phyloP scores from a whole-genome alignment of 1,140 invertebrate species.

The Rhagoletis pomonella region DNA sequence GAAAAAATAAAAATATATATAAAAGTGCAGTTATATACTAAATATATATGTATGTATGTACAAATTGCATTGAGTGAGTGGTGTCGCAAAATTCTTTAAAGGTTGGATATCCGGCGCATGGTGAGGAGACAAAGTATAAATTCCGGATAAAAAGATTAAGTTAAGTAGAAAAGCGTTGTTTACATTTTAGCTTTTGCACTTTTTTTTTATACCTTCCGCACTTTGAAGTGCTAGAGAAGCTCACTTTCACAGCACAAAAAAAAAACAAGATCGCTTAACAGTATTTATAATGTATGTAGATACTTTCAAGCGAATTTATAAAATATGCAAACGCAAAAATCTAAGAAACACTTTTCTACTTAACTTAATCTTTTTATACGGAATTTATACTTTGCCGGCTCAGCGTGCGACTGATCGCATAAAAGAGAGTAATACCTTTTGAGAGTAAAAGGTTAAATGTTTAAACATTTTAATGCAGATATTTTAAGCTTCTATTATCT shows the following conservation, averaged over 20 bases:
- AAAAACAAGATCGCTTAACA: too few species aligned
- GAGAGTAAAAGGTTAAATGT: too few species aligned
- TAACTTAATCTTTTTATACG: constrained; percentile 31
- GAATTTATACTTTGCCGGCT: background rate
- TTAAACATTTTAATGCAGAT: too few species aligned
- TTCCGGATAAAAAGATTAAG: constrained; percentile 6
- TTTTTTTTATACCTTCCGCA: background rate
- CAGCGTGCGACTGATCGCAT: background rate
- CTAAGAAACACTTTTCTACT: constrained; percentile 23
- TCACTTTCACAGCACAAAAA: too few species aligned
- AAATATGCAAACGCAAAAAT: background rate
- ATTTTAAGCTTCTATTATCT: too few species aligned
- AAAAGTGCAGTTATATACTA: background rate
- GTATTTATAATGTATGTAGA: too few species aligned
- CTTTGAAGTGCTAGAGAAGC: background rate
- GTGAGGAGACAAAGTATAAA: background rate
- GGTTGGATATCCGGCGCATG: background rate
- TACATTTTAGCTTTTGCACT: background rate
- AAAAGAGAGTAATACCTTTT: too few species aligned
- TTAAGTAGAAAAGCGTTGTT: constrained; percentile 17
- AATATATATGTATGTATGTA: too few species aligned
- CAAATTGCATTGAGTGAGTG: background rate
- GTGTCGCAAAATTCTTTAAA: background rate
- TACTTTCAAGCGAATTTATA: too few species aligned
- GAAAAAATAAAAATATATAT: background rate